Evolutionary conservation across 2,888 invertebrate genomes (phyloP).

Genomic region (Dryobota labecula): DNA sequence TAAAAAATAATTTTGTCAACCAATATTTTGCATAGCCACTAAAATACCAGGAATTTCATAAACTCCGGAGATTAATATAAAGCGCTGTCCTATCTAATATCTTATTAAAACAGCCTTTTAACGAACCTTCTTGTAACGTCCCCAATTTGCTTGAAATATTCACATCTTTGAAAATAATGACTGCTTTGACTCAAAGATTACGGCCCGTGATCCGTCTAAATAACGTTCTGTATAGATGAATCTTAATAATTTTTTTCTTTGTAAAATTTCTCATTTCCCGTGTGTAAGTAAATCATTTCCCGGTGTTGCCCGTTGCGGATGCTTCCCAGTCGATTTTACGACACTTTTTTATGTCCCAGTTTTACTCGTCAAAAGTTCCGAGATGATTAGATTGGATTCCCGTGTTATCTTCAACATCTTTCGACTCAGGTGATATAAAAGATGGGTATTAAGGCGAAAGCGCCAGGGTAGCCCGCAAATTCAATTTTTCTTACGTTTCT

Average conservation of each 20-base stretch:
- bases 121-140: constrained; percentile 29
- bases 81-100: constrained; percentile 42
- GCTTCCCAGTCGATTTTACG: constrained; percentile 62
- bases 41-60: constrained; percentile 33
- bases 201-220: constrained; percentile 33
- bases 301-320: constrained; percentile 52
- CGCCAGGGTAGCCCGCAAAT: too few relatives aligned
- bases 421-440: constrained; percentile 57
- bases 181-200: constrained; percentile 44
- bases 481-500: too few relatives aligned
- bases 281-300: constrained; percentile 67
- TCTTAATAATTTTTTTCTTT: constrained; percentile 63
- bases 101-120: constrained; percentile 38
- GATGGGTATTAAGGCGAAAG: constrained; percentile 43
- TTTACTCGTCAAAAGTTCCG: constrained; percentile 61
- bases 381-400: constrained; percentile 62
- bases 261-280: constrained; percentile 67
- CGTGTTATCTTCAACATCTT: constrained; percentile 53
- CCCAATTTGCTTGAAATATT: constrained; percentile 47
- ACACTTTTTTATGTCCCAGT: constrained; percentile 63
- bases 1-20: constrained; percentile 9
- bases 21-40: constrained; percentile 35
- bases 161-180: constrained; percentile 44
- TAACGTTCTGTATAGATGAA: constrained; percentile 46
- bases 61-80: constrained; percentile 45